Evolutionary conservation across 1,140 invertebrate species (phyloP).

Genomic region (Tetranychus urticae): DNA sequence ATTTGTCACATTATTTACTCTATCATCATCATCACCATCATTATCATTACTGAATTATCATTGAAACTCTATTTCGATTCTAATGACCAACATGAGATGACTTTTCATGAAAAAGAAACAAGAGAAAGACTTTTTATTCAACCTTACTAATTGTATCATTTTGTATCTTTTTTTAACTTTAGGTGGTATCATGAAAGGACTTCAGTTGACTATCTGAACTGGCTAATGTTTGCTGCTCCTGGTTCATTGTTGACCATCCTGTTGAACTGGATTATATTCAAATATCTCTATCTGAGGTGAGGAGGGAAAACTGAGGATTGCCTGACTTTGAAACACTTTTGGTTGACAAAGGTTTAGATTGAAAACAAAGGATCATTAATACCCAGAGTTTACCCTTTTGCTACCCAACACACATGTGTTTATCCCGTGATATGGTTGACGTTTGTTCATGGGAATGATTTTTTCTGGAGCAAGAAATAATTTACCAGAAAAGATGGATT

Average conservation of each 20-base stretch:
- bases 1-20: conserved; percentile 9
- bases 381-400: too few species aligned
- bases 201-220: conserved; percentile 9
- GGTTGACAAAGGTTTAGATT: too few species aligned
- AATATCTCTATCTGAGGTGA: conserved; percentile 1
- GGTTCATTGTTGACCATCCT: conserved; percentile 1
- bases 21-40: not conserved
- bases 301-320: too few species aligned
- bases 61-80: not conserved
- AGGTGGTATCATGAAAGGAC: conserved; percentile 5
- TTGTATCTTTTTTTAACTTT: not conserved
- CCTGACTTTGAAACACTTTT: too few species aligned
- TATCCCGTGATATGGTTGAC: too few species aligned
- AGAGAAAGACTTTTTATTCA: too few species aligned
- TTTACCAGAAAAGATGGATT: not conserved
- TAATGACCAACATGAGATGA: not conserved
- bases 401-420: too few species aligned
- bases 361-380: too few species aligned
- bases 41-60: too few species aligned
- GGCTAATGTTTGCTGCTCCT: conserved; percentile 9
- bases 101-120: not conserved
- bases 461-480: not conserved
- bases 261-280: not conserved
- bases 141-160: too few species aligned
- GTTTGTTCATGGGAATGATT: too few species aligned